Base-by-base conservation (phyloP, 1,140 invertebrate species). In the Belonocnema kinseyi region DNA sequence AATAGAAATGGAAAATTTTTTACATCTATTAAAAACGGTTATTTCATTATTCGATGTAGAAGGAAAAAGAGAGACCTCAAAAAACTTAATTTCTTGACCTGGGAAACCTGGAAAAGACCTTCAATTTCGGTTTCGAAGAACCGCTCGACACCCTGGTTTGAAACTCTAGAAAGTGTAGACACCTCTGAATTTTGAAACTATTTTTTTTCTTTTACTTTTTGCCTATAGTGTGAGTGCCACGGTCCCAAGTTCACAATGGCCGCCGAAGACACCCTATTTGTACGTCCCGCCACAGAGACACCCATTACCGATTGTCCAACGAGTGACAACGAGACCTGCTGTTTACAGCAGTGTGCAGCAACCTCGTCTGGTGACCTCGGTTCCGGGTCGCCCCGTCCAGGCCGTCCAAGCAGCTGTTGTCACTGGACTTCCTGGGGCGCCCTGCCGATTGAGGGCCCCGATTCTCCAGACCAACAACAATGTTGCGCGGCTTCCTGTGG, bases 241-340 rank as follows among this genome's bases (percentile, higher is more conserved):
- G 16, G 85, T 88, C 10, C 80, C 88, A 13, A 91, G 79, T 81
- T 81, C 86, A 14, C 90, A 90, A 79, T 91, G 90, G 91, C 88
- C 85, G 76, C 56, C 89, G 21, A 92, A 91, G 81, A 83, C 89
- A 3, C 88, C 90, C 7, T 85, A 89, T 3, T 86, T 89, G 33
- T 91, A 90, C 56, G 88, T 87, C 0, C 90, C 88, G 56, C 81
- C 87, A 8, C 90, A 88, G 61, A 86, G 91, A 13, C 90, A 90
- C 76, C 81, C 86, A 10, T 77, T 88, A 40, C 87, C 90, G 10
- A 83, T 87, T 5, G 88, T 88, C 0, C 88, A 80, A 76, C 85
- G 90, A 46, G 82, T 90, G 21, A 82, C 87, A n/a, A 82, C 85
- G 10, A 78, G 88, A 77, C 86, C 90, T 11, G 51, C 86, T 12